These are phyloP conservation scores for Lycopodina hypogea DNA, from an alignment of 37 sponge, comb jelly and placozoan species.

Conservation along the genomic window DNA sequence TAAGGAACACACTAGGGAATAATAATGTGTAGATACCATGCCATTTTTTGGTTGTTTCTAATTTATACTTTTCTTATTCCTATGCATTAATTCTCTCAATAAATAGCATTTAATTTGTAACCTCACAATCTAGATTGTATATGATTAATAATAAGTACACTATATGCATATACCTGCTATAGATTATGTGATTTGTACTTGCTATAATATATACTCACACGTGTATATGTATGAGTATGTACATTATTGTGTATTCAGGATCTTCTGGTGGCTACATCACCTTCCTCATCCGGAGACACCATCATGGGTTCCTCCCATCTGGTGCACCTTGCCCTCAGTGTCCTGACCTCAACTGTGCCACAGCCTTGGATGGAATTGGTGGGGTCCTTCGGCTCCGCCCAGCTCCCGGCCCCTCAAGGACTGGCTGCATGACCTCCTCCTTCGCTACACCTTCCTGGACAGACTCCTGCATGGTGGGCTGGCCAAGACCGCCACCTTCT, in stretches of 20 bases:
- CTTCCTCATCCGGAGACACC: constrained; percentile 21
- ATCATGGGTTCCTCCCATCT: constrained; percentile 31
- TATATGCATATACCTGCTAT: too few relatives aligned
- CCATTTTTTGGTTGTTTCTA: too few relatives aligned
- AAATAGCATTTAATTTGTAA: too few relatives aligned
- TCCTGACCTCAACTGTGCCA: constrained; percentile 41
- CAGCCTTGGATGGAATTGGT: constrained; percentile 36
- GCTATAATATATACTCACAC: too few relatives aligned
- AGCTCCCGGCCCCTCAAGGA: constrained; percentile 38
- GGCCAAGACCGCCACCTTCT: constrained; percentile 68
- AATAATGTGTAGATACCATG: too few relatives aligned
- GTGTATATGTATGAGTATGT: too few relatives aligned
- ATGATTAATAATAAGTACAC: too few relatives aligned
- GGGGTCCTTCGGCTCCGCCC: constrained; percentile 58
- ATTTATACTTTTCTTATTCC: too few relatives aligned
- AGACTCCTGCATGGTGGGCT: constrained; percentile 42
- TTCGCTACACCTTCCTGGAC: constrained; percentile 57
- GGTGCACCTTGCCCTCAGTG: constrained; percentile 31
- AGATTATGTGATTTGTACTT: too few relatives aligned
- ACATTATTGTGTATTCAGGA: constrained; percentile 18
- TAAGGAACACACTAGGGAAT: background rate
- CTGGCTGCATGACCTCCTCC: constrained; percentile 59
- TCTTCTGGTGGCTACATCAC: constrained; percentile 8
- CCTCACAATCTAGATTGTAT: too few relatives aligned
- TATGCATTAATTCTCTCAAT: too few relatives aligned